Conservation (phyloP, 2,888 invertebrate genomes). For the Drosophila acutilabella region DNA sequence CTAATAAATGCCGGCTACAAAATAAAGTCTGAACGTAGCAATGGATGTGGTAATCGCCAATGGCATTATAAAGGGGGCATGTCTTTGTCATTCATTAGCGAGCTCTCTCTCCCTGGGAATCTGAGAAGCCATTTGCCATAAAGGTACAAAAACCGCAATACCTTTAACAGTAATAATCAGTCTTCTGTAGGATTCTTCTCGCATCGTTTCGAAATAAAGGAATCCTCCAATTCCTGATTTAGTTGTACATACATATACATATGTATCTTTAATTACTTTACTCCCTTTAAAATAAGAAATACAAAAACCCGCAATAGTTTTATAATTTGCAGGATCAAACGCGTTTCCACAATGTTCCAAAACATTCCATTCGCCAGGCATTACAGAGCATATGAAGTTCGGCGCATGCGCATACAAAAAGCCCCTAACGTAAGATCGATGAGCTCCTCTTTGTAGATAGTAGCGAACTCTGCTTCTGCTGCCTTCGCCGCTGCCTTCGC, state of each 20-base stretch:
- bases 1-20: constrained; percentile 29
- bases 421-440: constrained; percentile 53
- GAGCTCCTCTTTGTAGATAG: constrained; percentile 53
- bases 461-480: constrained; percentile 37
- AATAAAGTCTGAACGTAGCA: neutral
- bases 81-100: constrained; percentile 40
- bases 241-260: neutral
- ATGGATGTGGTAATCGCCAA: neutral
- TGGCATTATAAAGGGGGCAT: constrained; percentile 25
- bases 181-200: constrained; percentile 10
- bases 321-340: constrained; percentile 23
- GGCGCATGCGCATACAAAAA: constrained; percentile 46
- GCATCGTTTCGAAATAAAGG: neutral
- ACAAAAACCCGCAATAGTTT: neutral
- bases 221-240: neutral
- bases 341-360: constrained; percentile 14
- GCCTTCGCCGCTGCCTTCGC: constrained; percentile 11
- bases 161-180: constrained; percentile 9
- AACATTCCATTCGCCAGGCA: constrained; percentile 20
- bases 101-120: constrained; percentile 3
- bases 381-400: constrained; percentile 54
- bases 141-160: constrained; percentile 15
- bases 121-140: constrained; percentile 17
- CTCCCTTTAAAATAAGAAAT: neutral
- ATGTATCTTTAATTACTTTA: neutral